Evolutionary conservation across 1,140 invertebrate genomes (phyloP).

Genomic region (Andricus grossulariae): DNA sequence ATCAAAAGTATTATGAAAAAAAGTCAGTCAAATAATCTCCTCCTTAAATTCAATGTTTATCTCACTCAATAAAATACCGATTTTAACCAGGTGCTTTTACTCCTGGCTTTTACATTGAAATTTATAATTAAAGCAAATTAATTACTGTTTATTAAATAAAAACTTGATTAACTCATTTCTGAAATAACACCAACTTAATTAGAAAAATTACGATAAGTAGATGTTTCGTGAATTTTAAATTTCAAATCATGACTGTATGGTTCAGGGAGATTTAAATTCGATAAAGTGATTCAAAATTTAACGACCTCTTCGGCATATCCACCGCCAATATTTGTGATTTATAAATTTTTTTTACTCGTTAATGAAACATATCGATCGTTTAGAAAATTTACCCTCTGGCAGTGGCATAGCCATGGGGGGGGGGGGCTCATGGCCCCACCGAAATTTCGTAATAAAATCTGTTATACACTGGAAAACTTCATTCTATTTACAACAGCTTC

Average conservation of each 20-base stretch:
- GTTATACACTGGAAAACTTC: no score
- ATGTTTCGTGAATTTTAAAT: no score
- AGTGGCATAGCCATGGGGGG: no score
- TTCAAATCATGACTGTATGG: no score
- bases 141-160: not conserved
- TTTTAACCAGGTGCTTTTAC: not conserved
- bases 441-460: no score
- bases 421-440: no score
- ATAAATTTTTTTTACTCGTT: not conserved
- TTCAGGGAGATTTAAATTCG: not conserved
- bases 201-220: no score
- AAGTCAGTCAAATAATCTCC: not conserved
- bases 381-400: not conserved
- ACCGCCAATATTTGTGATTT: constrained; percentile 1
- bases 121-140: not conserved
- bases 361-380: not conserved
- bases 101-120: not conserved
- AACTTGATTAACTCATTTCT: not conserved
- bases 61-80: constrained; percentile 1
- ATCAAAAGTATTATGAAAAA: not conserved
- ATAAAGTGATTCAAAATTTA: not conserved
- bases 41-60: constrained; percentile 6
- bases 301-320: not conserved
- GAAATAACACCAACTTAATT: no score
- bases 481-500: no score